These are phyloP conservation scores for Ibycter americanus DNA, from an alignment of 2,797 vertebrate genomes.

Conservation along the genomic window DNA sequence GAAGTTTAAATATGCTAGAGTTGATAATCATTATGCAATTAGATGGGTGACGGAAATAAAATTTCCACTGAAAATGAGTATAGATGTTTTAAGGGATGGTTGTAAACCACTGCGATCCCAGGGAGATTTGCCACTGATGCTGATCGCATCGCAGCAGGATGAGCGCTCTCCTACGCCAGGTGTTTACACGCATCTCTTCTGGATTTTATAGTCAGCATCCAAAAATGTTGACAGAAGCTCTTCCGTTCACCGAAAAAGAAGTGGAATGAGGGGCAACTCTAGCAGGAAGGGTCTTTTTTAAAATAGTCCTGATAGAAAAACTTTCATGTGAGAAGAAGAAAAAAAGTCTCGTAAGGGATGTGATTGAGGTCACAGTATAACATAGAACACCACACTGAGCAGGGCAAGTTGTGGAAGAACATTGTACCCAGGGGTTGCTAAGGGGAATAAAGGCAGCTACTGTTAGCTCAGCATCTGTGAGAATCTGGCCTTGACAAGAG, in stretches of 20 bases:
- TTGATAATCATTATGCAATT: background rate
- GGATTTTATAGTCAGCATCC: background rate
- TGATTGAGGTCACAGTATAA: background rate
- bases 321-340: background rate
- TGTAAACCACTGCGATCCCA: fast-evolving
- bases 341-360: background rate
- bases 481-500: background rate
- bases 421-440: background rate
- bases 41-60: background rate
- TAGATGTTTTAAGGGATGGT: background rate
- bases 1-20: background rate
- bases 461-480: background rate
- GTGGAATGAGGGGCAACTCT: background rate
- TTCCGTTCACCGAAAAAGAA: background rate
- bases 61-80: background rate
- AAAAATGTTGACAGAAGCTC: background rate
- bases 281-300: background rate
- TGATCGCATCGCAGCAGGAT: background rate
- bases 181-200: fast-evolving
- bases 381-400: background rate
- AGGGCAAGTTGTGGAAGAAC: background rate
- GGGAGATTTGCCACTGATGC: background rate
- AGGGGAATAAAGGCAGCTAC: background rate
- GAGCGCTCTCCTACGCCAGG: background rate
- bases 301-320: background rate